Conservation (phyloP, 2,888 invertebrate species). For the Drosophila parthenogenetica region DNA sequence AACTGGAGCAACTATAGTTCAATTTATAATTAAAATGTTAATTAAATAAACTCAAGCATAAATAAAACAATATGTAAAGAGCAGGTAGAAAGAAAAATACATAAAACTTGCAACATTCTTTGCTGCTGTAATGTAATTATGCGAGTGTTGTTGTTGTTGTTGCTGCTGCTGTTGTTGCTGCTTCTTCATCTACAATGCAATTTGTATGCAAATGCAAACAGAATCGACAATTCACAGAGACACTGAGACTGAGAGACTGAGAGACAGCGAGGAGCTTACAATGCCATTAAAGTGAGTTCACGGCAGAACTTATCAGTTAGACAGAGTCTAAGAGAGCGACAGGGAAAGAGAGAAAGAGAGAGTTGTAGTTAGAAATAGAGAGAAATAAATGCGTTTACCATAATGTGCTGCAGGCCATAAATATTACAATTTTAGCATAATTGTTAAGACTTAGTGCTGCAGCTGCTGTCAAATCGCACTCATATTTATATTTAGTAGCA, state of each 20-base stretch:
- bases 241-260: slow-evolving; percentile 3
- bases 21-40: slow-evolving; percentile 51
- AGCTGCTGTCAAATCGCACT: slow-evolving; percentile 56
- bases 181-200: slow-evolving; percentile 78
- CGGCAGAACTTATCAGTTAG: slow-evolving; percentile 45
- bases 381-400: slow-evolving; percentile 61
- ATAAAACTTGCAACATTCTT: slow-evolving; percentile 40
- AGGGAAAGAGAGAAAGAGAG: neutral
- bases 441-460: slow-evolving; percentile 64
- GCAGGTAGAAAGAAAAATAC: neutral
- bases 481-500: slow-evolving; percentile 1
- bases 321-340: neutral
- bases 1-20: slow-evolving; percentile 34
- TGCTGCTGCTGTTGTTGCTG: slow-evolving; percentile 29
- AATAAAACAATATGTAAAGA: slow-evolving; percentile 39
- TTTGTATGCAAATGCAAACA: slow-evolving; percentile 78
- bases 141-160: slow-evolving; percentile 59
- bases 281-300: slow-evolving; percentile 35
- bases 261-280: slow-evolving; percentile 4
- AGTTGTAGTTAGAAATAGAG: neutral
- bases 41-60: slow-evolving; percentile 45
- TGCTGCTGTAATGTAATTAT: slow-evolving; percentile 60
- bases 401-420: slow-evolving; percentile 69
- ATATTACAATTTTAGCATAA: slow-evolving; percentile 77
- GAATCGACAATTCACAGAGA: slow-evolving; percentile 69